These are phyloP conservation scores for Hoplodrina ambigua DNA, from an alignment of 2,888 invertebrate genomes.

Conservation along the genomic window DNA sequence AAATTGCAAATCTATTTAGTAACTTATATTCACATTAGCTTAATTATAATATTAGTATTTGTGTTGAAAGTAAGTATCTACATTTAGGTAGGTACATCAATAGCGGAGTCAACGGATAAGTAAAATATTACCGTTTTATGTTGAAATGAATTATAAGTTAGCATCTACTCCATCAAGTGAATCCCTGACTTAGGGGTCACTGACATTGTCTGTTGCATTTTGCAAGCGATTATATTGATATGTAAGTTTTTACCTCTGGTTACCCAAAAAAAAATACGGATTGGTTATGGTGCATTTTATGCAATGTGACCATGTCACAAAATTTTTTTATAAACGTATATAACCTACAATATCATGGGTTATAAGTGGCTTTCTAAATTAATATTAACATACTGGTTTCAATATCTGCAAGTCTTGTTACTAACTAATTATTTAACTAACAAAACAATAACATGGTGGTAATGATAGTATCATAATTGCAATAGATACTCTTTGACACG, in stretches of 20 bases:
- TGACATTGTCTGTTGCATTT: background rate
- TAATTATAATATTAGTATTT: constrained; percentile 1
- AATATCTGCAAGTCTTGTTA: constrained; percentile 4
- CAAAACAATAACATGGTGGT: background rate
- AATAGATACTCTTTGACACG: constrained; percentile 44
- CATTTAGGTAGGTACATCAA: background rate
- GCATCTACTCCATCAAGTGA: too few species aligned
- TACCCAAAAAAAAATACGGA: background rate
- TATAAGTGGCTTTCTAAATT: background rate
- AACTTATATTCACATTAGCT: background rate
- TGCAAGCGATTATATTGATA: background rate
- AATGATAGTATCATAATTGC: background rate
- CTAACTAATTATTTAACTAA: constrained; percentile 8
- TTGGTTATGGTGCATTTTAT: constrained; percentile 1
- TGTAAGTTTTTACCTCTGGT: constrained; percentile 2
- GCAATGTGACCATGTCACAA: background rate
- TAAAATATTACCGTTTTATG: background rate
- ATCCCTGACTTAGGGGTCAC: constrained; percentile 2
- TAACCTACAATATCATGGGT: too few species aligned
- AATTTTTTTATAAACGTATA: background rate
- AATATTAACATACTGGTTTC: constrained; percentile 1
- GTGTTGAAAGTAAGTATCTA: background rate
- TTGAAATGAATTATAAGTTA: background rate
- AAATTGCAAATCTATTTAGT: background rate
- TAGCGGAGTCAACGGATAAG: background rate